A percentile compares a stretch with the other conserved stretches of the same genome.
Conservation (phyloP, 2,113 vertebrate species). For the Clarias macrocephalus region DNA sequence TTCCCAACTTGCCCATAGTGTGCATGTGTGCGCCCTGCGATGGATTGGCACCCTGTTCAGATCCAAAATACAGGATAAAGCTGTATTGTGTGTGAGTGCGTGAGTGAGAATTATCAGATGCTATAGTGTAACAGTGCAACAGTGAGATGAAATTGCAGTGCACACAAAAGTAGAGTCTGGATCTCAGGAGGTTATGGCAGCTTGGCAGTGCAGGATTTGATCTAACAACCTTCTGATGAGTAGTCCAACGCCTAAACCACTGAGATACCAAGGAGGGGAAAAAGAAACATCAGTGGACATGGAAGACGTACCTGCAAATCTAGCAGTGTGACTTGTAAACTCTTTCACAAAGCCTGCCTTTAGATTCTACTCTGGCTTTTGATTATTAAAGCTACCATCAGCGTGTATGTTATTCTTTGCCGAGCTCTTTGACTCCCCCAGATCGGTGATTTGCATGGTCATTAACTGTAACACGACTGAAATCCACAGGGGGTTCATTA, state of each 20-base stretch:
- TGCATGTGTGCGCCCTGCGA: no score
- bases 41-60: no score
- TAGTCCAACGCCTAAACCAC: neutral
- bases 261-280: neutral
- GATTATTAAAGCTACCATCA: conserved; percentile 7
- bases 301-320: neutral
- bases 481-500: conserved; percentile 76
- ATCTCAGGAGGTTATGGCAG: neutral
- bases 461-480: conserved; percentile 58
- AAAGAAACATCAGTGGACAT: conserved; percentile 18
- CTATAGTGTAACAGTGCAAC: no score
- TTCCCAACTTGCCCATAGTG: no score
- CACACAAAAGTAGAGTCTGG: no score
- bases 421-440: conserved; percentile 16
- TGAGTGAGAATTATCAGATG: no score
- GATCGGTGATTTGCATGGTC: conserved; percentile 65
- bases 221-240: neutral
- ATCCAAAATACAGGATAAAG: no score
- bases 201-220: neutral
- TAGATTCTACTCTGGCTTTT: neutral
- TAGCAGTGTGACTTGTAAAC: neutral
- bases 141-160: no score
- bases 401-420: conserved; percentile 19
- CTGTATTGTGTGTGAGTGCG: no score
- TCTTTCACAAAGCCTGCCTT: neutral